A percentile compares a stretch with the other conserved stretches of the same genome.
Conservation (phyloP, 37 sponge, comb jelly and placozoan genomes). For the Theonella swinhoei region DNA sequence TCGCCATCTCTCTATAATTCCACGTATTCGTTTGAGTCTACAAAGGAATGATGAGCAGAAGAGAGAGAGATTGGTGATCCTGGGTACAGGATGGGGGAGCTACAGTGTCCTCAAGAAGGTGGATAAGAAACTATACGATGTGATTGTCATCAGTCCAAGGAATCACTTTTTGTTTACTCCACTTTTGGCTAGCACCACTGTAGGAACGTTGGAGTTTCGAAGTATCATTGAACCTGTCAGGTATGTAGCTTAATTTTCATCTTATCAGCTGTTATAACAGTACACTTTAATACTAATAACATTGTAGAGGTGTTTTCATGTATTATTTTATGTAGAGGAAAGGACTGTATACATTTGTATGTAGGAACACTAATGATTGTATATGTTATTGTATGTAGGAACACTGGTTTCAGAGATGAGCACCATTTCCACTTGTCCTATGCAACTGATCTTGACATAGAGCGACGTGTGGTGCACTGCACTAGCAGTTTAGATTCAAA, state of each 20-base stretch:
- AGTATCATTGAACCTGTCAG: slow-evolving; percentile 91
- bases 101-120: slow-evolving; percentile 73
- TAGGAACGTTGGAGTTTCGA: slow-evolving; percentile 89
- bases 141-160: slow-evolving; percentile 81
- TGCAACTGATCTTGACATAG: slow-evolving; percentile 58
- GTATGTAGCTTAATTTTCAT: no score
- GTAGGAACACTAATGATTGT: not conserved
- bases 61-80: slow-evolving; percentile 64
- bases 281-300: no score
- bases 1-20: no score
- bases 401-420: slow-evolving; percentile 80
- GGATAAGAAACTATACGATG: slow-evolving; percentile 64
- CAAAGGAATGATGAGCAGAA: no score
- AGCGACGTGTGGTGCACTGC: slow-evolving; percentile 53
- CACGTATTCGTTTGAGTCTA: no score
- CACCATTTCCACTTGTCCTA: slow-evolving; percentile 83
- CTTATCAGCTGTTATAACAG: no score
- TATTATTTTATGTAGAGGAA: not conserved
- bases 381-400: slow-evolving; percentile 16
- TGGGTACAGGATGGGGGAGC: slow-evolving; percentile 91
- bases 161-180: slow-evolving; percentile 96
- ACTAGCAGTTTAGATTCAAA: slow-evolving; percentile 55
- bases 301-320: no score
- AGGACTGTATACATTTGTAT: not conserved
- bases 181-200: slow-evolving; percentile 87